Evolutionary conservation across 2,113 vertebrate species (phyloP), one percentile per base, ranked within the genome.

Genomic region (Pterophyllum scalare): DNA sequence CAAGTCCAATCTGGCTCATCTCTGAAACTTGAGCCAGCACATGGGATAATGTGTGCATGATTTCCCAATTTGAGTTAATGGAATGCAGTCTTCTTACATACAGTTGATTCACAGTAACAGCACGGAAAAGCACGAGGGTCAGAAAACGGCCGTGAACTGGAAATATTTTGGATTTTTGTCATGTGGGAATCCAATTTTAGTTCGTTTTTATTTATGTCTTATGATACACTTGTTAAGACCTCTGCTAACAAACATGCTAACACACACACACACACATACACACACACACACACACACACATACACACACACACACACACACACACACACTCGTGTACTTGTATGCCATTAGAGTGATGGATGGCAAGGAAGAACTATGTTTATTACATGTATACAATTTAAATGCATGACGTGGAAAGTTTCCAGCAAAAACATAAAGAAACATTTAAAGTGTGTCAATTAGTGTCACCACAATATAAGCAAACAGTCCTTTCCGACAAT

Each of bases 21-120:
- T 79, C 35, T 49, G n/a, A 83, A 82, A 76, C 28, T 17, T 59
- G 52, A 81, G 57, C 33, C 59, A 31, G 15, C 67, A 31, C 11
- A 17, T 1, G 0, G 59, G 35, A 62, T 59, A 46, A 79, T 2
- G 72, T 0, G 54, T 1, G n/a, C 46, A 81, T 17, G 54, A 56
- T 85, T 86, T 74, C 35, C 15, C 20, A 75, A 38, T 33, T n/a
- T 43, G 24, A 77, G 59, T 82, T 79, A 38, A 72, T 82, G 87
- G 79, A 89, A 93, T 87, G 85, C 58, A 75, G 77, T 64, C 58
- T 58, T 84, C 43, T 49, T 87, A 72, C 88, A 85, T 77, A 89
- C 81, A 89, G 84, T 20, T 80, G 74, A 83, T 82, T 88, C 81
- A 84, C 86, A 91, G 85, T 72, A 74, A 82, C n/a, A 54, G 33